These are phyloP conservation scores for Cebidichthys violaceus DNA, from an alignment of 2,113 vertebrate species.

Conservation along the genomic window DNA sequence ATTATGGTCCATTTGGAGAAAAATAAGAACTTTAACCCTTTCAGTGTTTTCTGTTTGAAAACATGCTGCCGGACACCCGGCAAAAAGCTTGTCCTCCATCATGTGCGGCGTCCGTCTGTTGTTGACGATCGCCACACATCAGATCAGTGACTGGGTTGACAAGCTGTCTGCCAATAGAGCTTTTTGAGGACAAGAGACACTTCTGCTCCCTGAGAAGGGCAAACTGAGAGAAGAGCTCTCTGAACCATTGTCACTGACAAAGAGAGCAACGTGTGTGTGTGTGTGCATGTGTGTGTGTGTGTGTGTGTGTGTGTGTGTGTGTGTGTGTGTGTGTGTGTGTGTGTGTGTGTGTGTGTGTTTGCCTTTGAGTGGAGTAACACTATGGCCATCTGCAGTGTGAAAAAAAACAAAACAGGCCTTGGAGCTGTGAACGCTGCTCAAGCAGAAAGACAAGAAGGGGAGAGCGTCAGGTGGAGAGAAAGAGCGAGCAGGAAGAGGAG, in stretches of 20 bases:
- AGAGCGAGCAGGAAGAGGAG: background rate
- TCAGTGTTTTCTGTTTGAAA: too few relatives aligned
- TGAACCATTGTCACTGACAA: conserved; percentile 41
- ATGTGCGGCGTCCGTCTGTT: too few relatives aligned
- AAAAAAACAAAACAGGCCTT: conserved; percentile 47
- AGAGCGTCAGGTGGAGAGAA: conserved; percentile 19
- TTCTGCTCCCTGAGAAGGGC: conserved; percentile 51
- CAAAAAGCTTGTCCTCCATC: too few relatives aligned
- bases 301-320: conserved; percentile 28
- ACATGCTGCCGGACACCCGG: too few relatives aligned
- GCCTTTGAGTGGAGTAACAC: conserved; percentile 60
- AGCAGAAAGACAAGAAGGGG: conserved; percentile 62
- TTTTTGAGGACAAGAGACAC: conserved; percentile 49
- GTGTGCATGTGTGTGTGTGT: conserved; percentile 4
- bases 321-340: conserved; percentile 16
- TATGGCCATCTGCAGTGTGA: conserved; percentile 68
- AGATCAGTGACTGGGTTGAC: conserved; percentile 24
- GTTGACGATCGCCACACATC: background rate
- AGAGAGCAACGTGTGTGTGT: conserved; percentile 43
- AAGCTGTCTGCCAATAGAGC: conserved; percentile 8
- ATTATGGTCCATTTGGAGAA: background rate
- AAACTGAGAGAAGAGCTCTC: conserved; percentile 50
- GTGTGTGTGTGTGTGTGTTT: conserved; percentile 17
- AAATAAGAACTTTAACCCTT: too few relatives aligned
- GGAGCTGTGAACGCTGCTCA: conserved; percentile 64